Conservation (phyloP, 2,888 invertebrate species). For the Endotricha flammealis region DNA sequence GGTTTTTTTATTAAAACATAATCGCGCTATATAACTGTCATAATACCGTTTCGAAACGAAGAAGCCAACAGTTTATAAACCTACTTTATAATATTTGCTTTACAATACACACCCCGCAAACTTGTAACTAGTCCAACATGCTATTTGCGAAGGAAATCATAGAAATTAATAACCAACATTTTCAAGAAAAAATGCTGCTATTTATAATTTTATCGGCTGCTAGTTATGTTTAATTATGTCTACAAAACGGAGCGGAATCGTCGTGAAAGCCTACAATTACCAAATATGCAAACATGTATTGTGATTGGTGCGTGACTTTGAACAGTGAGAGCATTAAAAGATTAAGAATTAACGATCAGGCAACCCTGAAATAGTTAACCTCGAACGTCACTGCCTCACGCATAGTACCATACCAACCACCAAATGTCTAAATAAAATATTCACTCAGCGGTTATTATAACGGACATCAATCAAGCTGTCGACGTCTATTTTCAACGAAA, state of each 20-base stretch:
- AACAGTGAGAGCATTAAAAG: constrained; percentile 46
- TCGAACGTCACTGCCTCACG: constrained; percentile 56
- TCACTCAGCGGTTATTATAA: constrained; percentile 61
- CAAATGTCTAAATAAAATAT: constrained; percentile 61
- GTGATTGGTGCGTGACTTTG: constrained; percentile 50
- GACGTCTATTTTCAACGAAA: constrained; percentile 59
- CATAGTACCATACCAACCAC: constrained; percentile 47
- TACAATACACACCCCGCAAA: neutral
- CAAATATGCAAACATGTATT: constrained; percentile 31
- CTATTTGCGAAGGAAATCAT: constrained; percentile 2
- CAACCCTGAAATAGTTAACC: constrained; percentile 61
- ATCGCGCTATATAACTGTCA: too few species aligned
- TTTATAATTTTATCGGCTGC: constrained; percentile 10
- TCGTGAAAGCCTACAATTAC: constrained; percentile 18
- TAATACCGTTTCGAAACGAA: too few species aligned
- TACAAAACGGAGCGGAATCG: constrained; percentile 14
- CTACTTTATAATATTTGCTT: too few species aligned
- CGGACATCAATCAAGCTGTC: constrained; percentile 65
- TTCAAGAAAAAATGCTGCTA: constrained; percentile 1
- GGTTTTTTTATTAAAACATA: too few species aligned
- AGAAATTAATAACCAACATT: constrained; percentile 5
- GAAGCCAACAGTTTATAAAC: too few species aligned
- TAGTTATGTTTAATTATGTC: constrained; percentile 11
- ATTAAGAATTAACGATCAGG: constrained; percentile 58
- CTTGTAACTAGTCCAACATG: neutral